These are phyloP conservation scores for Sebastes fasciatus DNA, from an alignment of 2,113 vertebrate genomes.

Conservation along the genomic window DNA sequence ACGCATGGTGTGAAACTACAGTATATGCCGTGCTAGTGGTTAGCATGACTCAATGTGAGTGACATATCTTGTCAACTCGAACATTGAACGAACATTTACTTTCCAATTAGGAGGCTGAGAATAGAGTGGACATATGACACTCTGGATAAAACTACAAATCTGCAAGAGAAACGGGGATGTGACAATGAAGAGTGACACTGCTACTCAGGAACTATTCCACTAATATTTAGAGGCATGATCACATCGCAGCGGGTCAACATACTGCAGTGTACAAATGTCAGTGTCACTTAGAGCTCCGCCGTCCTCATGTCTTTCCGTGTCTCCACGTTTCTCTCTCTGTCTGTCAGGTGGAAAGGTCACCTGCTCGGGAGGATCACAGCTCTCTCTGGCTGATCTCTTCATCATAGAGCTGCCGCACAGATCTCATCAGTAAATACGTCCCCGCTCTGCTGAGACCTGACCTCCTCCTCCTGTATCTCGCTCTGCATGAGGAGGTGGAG, in stretches of 20 bases:
- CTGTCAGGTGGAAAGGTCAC: conserved; percentile 58
- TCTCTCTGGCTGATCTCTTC: conserved; percentile 46
- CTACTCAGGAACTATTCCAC: neutral
- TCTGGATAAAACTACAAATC: neutral
- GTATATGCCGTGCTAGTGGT: no score
- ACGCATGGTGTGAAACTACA: no score
- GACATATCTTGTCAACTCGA: no score
- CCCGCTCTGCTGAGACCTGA: neutral
- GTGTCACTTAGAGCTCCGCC: conserved; percentile 5
- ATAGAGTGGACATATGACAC: neutral
- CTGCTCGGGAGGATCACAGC: conserved; percentile 50
- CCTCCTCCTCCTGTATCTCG: conserved; percentile 33
- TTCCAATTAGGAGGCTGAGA: neutral
- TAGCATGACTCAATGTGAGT: no score
- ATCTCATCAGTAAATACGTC: conserved; percentile 40
- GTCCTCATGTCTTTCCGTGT: conserved; percentile 17
- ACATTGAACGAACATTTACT: no score
- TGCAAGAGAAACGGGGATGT: neutral
- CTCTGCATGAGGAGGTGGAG: conserved; percentile 1
- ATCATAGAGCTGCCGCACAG: conserved; percentile 47
- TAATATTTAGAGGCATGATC: conserved; percentile 31
- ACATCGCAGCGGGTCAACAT: conserved; percentile 40
- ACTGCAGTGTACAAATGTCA: conserved; percentile 51
- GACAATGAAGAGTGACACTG: neutral
- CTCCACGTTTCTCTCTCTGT: neutral